A percentile compares a stretch with the other conserved stretches of the same genome.
phyloP scores from a whole-genome alignment of 2,888 invertebrate genomes.

The Pachymerium ferrugineum region DNA sequence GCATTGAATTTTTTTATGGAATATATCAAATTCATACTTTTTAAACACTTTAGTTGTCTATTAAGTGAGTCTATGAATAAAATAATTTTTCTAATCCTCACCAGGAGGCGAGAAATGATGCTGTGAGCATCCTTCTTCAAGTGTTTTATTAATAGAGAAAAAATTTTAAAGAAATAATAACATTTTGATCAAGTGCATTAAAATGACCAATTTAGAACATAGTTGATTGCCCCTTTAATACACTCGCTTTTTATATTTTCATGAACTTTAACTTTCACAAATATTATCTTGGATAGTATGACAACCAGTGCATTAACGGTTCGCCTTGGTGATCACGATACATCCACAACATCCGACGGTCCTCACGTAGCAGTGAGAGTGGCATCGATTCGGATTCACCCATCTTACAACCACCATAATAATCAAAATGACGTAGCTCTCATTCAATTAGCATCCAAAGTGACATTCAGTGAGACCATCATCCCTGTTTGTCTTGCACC shows the following conservation, averaged over 20 bases:
- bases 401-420: slow-evolving; percentile 35
- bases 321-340: slow-evolving; percentile 75
- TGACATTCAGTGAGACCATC: slow-evolving; percentile 64
- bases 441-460: slow-evolving; percentile 69
- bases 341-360: slow-evolving; percentile 66
- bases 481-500: slow-evolving; percentile 65
- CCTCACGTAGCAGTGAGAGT: slow-evolving; percentile 71
- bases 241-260: background rate
- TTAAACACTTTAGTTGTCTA: no score
- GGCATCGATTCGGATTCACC: slow-evolving; percentile 52
- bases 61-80: no score
- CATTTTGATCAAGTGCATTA: no score
- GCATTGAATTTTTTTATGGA: no score
- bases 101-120: no score
- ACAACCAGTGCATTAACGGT: slow-evolving; percentile 68
- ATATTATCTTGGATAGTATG: background rate
- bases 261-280: background rate
- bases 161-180: no score
- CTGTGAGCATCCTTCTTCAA: no score
- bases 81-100: no score
- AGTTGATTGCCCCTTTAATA: no score
- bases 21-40: no score
- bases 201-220: no score
- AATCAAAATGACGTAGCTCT: slow-evolving; percentile 79
- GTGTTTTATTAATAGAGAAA: no score